Evolutionary conservation across 2,888 invertebrate genomes (phyloP).

Genomic region (Luperina nickerlii): DNA sequence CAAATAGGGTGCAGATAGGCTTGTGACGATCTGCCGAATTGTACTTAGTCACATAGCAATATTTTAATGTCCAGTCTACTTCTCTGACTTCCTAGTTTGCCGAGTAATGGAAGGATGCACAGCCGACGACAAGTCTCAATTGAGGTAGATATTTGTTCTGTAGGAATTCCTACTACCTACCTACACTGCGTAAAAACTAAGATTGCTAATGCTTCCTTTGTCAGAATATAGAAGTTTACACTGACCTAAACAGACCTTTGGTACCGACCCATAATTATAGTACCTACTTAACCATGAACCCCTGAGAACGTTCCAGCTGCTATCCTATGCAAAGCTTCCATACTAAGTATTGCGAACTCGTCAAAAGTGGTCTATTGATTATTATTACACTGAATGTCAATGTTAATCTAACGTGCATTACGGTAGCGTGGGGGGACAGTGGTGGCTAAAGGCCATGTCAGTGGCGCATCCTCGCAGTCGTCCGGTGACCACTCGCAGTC

Average conservation of each 20-base stretch:
- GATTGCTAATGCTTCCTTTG: neutral
- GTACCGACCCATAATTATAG: neutral
- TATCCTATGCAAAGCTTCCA: neutral
- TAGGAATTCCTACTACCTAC: neutral
- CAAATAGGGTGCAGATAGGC: neutral
- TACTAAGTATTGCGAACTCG: constrained; percentile 21
- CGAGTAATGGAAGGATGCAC: neutral
- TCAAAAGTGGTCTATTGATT: constrained; percentile 23
- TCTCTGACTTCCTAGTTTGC: neutral
- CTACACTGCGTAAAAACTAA: neutral
- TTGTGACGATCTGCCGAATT: neutral
- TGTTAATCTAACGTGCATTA: constrained; percentile 70
- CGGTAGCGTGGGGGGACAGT: constrained; percentile 56
- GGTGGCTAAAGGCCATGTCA: constrained; percentile 48
- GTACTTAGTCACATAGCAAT: neutral
- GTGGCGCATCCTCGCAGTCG: constrained; percentile 61
- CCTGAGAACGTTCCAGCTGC: constrained; percentile 5
- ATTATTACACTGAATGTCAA: constrained; percentile 65
- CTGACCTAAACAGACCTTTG: neutral
- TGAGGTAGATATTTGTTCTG: neutral
- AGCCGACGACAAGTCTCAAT: neutral
- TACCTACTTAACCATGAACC: neutral
- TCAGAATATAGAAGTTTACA: neutral
- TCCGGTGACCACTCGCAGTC: constrained; percentile 60
- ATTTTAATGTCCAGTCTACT: neutral